Conservation (phyloP, 2,113 vertebrate genomes). For the Genyomyrus donnyi region DNA sequence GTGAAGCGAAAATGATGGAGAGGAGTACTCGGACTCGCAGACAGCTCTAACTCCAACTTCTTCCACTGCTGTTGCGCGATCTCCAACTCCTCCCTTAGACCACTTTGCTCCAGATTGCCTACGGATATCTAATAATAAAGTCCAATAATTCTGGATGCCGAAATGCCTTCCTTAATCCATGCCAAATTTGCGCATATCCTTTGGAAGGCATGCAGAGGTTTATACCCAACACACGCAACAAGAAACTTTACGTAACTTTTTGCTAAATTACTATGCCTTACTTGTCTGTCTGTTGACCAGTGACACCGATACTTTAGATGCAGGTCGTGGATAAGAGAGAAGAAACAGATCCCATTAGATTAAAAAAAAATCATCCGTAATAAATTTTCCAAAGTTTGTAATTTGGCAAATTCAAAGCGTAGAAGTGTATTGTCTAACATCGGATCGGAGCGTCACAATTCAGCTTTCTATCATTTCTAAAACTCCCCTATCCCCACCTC, state of each 20-base stretch:
- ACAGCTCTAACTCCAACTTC: not conserved
- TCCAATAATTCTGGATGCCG: conserved; percentile 2
- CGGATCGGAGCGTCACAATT: not conserved
- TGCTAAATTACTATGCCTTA: not conserved
- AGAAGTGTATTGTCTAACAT: not conserved
- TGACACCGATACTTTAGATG: not conserved
- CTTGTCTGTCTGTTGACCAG: not conserved
- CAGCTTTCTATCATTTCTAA: not conserved
- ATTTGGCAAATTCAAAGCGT: not conserved
- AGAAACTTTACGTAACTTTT: conserved; percentile 7
- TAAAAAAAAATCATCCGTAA: not conserved
- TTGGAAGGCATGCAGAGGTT: not conserved
- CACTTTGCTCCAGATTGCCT: conserved; percentile 8
- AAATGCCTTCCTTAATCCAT: not conserved
- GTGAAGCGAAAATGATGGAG: conserved; percentile 1
- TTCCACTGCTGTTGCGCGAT: not conserved
- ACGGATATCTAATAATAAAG: conserved; percentile 6
- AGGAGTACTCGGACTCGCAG: not conserved
- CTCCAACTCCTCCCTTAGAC: conserved; percentile 2
- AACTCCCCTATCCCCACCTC: conserved; percentile 32
- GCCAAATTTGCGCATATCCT: not conserved
- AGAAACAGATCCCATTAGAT: not conserved
- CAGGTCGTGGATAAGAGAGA: not conserved
- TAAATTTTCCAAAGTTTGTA: not conserved
- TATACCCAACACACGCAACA: not conserved